Percentiles rank a stretch among this genome's conserved stretches.
These are phyloP conservation scores for Pyrgus malvae DNA, from an alignment of 2,888 invertebrate species.

Conservation along the genomic window DNA sequence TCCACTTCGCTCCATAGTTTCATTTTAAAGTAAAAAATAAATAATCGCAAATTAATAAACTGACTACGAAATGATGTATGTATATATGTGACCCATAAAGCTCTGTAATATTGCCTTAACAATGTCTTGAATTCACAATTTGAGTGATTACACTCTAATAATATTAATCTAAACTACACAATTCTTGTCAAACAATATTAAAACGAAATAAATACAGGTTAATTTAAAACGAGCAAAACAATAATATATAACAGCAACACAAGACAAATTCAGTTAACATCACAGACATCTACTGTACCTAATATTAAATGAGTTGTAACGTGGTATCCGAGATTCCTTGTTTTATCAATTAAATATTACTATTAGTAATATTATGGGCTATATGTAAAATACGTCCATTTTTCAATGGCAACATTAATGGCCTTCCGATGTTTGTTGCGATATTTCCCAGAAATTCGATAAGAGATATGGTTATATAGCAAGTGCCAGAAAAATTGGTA, in stretches of 20 bases:
- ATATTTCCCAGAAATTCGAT: no score
- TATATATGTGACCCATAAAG: no score
- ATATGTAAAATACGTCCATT: conserved; percentile 5
- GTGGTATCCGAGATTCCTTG: conserved; percentile 58
- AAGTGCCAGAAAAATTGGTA: no score
- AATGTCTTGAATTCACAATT: no score
- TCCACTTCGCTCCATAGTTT: no score
- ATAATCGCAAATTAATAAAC: no score
- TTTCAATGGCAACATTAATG: neutral
- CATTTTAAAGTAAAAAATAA: no score
- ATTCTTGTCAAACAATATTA: neutral
- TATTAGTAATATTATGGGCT: conserved; percentile 17
- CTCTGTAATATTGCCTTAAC: no score
- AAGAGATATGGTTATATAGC: no score
- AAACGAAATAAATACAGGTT: conserved; percentile 4
- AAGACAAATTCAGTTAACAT: conserved; percentile 63
- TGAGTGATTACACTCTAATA: no score
- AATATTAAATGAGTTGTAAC: conserved; percentile 58
- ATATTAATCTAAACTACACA: neutral
- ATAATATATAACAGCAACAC: conserved; percentile 39
- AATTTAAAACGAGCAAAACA: conserved; percentile 31
- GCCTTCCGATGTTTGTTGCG: no score
- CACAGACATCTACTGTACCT: conserved; percentile 72
- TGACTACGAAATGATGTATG: no score
- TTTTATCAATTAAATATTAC: conserved; percentile 32